Evolutionary conservation across 2,113 vertebrate species (phyloP).

Genomic region (Sisor rabdophorus): DNA sequence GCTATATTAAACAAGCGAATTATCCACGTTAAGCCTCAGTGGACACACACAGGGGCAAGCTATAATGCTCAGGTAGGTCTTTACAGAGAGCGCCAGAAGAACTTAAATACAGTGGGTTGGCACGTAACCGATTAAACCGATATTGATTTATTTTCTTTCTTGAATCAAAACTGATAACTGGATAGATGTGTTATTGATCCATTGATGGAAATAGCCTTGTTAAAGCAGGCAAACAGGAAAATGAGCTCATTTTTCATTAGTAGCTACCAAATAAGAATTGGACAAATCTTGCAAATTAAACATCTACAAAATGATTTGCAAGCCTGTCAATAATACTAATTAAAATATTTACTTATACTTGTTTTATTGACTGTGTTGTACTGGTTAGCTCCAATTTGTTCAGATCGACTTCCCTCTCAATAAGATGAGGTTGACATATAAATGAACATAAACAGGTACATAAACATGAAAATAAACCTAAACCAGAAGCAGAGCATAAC

Average conservation of each 20-base stretch:
- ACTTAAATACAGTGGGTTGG: constrained; percentile 12
- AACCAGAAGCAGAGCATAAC: too few relatives aligned
- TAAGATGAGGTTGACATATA: too few relatives aligned
- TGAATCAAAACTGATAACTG: neutral
- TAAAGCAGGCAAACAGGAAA: neutral
- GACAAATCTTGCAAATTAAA: neutral
- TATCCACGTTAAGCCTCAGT: constrained; percentile 13
- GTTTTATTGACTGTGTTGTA: neutral
- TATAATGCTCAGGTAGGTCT: neutral
- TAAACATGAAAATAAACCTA: too few relatives aligned
- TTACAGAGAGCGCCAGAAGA: neutral
- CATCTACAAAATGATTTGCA: neutral
- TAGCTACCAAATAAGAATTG: neutral
- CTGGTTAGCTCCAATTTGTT: neutral
- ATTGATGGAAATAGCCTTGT: constrained; percentile 7
- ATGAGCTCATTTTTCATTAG: neutral
- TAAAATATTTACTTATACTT: neutral
- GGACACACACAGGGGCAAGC: constrained; percentile 19
- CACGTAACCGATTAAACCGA: constrained; percentile 2
- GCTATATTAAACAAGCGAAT: constrained; percentile 14
- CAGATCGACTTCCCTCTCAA: too few relatives aligned
- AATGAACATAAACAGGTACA: too few relatives aligned
- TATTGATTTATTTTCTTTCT: neutral
- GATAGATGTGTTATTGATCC: constrained; percentile 15
- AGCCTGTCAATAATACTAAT: neutral